These are phyloP conservation scores for Leiothrix lutea DNA, from an alignment of 2,113 vertebrate species.

Conservation along the genomic window DNA sequence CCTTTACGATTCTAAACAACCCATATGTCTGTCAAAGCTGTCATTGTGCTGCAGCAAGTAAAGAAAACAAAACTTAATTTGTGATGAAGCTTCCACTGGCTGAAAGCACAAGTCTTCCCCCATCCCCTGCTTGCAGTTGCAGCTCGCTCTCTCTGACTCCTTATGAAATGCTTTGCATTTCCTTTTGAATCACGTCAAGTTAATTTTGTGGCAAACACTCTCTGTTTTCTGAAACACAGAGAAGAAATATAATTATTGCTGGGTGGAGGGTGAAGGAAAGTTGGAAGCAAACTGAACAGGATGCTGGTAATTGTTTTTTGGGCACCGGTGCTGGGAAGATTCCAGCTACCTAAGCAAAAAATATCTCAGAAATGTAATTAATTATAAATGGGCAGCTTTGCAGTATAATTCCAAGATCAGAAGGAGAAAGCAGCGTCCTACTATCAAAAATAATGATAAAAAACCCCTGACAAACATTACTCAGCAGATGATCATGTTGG, in stretches of 20 bases:
- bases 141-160: background rate
- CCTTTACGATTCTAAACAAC: slow-evolving; percentile 61
- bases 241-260: slow-evolving; percentile 45
- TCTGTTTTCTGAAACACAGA: slow-evolving; percentile 19
- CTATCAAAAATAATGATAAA: background rate
- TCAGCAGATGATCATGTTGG: background rate
- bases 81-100: slow-evolving; percentile 50
- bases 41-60: slow-evolving; percentile 58
- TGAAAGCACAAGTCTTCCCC: slow-evolving; percentile 56
- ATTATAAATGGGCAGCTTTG: slow-evolving; percentile 21
- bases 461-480: background rate
- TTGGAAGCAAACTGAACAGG: background rate
- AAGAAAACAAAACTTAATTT: slow-evolving; percentile 69
- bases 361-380: background rate
- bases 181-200: slow-evolving; percentile 1
- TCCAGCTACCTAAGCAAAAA: background rate
- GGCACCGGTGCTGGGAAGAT: background rate
- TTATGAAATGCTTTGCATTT: slow-evolving; percentile 20
- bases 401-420: background rate
- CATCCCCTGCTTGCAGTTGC: background rate
- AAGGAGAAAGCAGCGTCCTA: background rate
- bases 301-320: background rate
- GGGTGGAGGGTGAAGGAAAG: background rate
- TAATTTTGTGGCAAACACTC: slow-evolving; percentile 43
- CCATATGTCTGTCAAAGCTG: slow-evolving; percentile 72